phyloP scores from a whole-genome alignment of 2,113 vertebrate genomes.

The Pachyramphus minor region DNA sequence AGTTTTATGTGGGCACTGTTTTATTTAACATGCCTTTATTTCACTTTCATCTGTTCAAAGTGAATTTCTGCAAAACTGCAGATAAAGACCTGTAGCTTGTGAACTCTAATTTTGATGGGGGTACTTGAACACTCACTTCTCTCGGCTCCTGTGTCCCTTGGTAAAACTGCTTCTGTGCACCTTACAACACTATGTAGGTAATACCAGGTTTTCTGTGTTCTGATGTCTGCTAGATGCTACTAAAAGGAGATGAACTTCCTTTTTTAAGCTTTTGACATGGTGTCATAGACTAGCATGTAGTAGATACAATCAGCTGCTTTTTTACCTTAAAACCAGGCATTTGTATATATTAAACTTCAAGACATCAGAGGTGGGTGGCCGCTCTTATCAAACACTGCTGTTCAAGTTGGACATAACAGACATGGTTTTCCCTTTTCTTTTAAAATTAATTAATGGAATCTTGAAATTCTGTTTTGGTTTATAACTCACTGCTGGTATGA shows the following conservation, averaged over 20 bases:
- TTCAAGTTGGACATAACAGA: slow-evolving; percentile 64
- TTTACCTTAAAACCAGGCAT: slow-evolving; percentile 69
- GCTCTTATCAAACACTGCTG: slow-evolving; percentile 43
- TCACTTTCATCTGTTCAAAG: slow-evolving; percentile 67
- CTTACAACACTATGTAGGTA: slow-evolving; percentile 70
- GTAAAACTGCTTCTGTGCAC: slow-evolving; percentile 74
- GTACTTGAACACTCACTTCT: slow-evolving; percentile 70
- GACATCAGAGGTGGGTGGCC: slow-evolving; percentile 56
- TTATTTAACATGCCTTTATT: slow-evolving; percentile 73
- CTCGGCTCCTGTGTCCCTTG: slow-evolving; percentile 65
- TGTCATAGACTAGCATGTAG: slow-evolving; percentile 80
- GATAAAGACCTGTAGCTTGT: slow-evolving; percentile 53
- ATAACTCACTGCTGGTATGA: slow-evolving; percentile 72
- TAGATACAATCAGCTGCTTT: slow-evolving; percentile 80
- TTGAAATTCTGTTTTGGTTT: slow-evolving; percentile 55
- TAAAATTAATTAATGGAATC: neutral
- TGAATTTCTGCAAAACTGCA: slow-evolving; percentile 64
- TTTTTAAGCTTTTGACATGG: slow-evolving; percentile 75
- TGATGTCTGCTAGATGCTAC: slow-evolving; percentile 78
- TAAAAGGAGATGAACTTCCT: slow-evolving; percentile 77
- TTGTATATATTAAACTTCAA: slow-evolving; percentile 71
- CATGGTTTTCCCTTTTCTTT: slow-evolving; percentile 35
- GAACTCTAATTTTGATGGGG: slow-evolving; percentile 55
- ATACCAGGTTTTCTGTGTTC: slow-evolving; percentile 73
- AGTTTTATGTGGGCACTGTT: slow-evolving; percentile 66